phyloP scores from a whole-genome alignment of 2,888 invertebrate genomes.

The Epirrhoe tristata region DNA sequence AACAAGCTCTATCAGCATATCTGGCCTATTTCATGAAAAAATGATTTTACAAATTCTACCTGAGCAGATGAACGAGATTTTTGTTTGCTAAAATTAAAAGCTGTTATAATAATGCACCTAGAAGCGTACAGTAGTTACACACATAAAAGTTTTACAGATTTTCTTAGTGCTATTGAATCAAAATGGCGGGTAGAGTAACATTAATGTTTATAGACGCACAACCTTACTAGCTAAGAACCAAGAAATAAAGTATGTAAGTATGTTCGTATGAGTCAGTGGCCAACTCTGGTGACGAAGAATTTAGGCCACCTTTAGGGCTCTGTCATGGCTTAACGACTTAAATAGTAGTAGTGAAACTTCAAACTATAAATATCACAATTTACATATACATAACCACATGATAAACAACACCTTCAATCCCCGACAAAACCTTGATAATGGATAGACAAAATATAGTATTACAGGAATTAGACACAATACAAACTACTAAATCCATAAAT shows the following conservation, averaged over 20 bases:
- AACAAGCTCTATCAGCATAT: conserved; percentile 4
- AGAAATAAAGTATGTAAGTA: neutral
- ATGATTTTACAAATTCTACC: neutral
- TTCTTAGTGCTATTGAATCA: conserved; percentile 3
- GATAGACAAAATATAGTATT: too few relatives aligned
- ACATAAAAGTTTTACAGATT: conserved; percentile 2
- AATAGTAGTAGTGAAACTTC: neutral
- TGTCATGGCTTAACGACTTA: too few relatives aligned
- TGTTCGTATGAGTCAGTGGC: too few relatives aligned
- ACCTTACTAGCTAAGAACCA: neutral
- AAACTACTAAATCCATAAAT: too few relatives aligned
- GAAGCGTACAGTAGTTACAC: neutral
- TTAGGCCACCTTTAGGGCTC: too few relatives aligned
- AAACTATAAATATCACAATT: neutral
- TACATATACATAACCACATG: too few relatives aligned
- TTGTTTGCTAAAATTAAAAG: neutral
- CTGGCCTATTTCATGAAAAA: neutral
- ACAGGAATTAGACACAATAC: too few relatives aligned
- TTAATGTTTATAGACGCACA: neutral
- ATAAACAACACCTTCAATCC: neutral
- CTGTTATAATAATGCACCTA: neutral
- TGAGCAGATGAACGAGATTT: neutral
- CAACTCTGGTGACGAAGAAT: too few relatives aligned
- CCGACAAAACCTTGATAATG: neutral
- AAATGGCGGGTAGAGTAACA: neutral